Evolutionary conservation across 2,797 vertebrate species (phyloP).

Genomic region (Mormyrops attenuatus): DNA sequence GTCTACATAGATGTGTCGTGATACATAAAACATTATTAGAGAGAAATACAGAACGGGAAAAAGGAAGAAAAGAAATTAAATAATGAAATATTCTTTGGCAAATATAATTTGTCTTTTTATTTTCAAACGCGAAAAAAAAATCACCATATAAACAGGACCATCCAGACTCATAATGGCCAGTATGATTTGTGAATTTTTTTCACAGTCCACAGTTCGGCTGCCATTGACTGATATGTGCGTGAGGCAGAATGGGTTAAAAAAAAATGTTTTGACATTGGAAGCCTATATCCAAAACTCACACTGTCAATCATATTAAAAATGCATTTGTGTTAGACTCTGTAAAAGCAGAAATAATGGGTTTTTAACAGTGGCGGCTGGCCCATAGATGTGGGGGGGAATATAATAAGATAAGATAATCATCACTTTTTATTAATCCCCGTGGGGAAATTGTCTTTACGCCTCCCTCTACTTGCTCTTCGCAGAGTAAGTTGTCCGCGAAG

Average conservation of each 20-base stretch:
- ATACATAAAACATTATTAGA: neutral
- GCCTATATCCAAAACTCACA: neutral
- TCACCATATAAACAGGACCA: neutral
- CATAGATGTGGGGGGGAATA: too few relatives aligned
- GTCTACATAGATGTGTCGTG: neutral
- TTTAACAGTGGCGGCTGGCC: too few relatives aligned
- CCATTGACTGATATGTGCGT: neutral
- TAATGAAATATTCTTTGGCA: neutral
- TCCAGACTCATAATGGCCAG: neutral
- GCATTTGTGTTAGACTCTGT: neutral
- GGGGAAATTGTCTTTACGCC: too few relatives aligned
- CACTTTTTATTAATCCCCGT: too few relatives aligned
- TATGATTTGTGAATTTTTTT: neutral
- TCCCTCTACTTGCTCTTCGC: too few relatives aligned
- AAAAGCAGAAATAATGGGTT: neutral
- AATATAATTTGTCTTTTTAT: neutral
- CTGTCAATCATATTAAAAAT: neutral
- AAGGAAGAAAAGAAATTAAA: neutral
- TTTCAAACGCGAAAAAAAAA: neutral
- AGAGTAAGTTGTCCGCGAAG: too few relatives aligned
- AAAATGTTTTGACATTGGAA: neutral
- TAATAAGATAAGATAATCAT: too few relatives aligned
- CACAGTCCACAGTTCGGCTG: neutral
- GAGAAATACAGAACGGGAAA: neutral
- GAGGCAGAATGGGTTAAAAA: neutral